Evolutionary conservation across 2,797 vertebrate species (phyloP), one percentile per base, ranked within the genome.

Genomic region (Hozukius guyotensis): DNA sequence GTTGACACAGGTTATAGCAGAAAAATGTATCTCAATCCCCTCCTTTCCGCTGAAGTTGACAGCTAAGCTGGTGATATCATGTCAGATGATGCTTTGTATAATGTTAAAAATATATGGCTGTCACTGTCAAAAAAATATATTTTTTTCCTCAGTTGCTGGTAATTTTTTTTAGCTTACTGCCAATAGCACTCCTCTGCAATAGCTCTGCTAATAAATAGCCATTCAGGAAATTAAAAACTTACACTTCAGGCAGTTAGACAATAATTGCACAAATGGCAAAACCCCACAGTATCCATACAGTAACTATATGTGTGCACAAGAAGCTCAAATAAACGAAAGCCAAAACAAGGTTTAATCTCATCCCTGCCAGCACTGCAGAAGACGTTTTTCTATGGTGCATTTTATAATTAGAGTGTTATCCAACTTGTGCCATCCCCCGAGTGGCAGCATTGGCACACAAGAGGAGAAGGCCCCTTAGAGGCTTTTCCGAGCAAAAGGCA

Each of bases 331-430:
- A 75, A 92, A 87, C 65, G 34, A 27, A 86, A 89, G 75, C 75
- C 63, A 83, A 83, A 80, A 84, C 64, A 73, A 55, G 68, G 75
- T 82, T 91, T 92, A 89, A 90, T 93, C 84, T 90, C 74, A 36
- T 82, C 68, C 74, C 82, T 90, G 81, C 87, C 86, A 88, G 87
- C 81, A 52, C 69, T 42, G 83, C 87, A 90, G 70, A 87, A 88
- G 73, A 81, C 87, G 65, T 85, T 87, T 84, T 81, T 89, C 24
- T 80, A 80, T 65, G 78, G 83, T 72, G 80, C 79, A 87, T 89
- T 87, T 89, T 90, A 89, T 93, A 92, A 92, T 91, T 93, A 89
- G 78, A 93, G 80, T 42, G 81, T 88, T 91, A 91, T 92, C 83
- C 88, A 87, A 89, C 82, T 92, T 85, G 86, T 82, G 83, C 89